Evolutionary conservation across 2,888 invertebrate genomes (phyloP), one percentile per base, ranked within the genome.

Genomic region (Hirtodrosophila trivittata): DNA sequence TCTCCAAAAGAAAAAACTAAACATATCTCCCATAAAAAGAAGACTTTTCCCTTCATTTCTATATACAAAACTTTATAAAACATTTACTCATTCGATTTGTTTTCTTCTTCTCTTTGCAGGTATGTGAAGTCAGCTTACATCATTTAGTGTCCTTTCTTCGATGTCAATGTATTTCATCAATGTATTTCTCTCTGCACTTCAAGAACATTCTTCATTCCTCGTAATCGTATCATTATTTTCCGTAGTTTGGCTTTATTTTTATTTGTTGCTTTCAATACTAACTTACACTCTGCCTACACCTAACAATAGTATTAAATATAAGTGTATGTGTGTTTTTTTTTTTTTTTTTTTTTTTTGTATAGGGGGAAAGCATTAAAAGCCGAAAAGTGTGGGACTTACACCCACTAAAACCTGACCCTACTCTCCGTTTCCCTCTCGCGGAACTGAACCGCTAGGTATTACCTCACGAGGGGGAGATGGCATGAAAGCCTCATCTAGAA

Each of bases 161-260:
- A 68, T 74, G 81, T 82, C 73, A 66, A 64, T 75, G 75, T 78
- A 60, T 59, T 63, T 47, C n/a, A 43, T 47, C 49, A 32, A 4
- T 32, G 3, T 56, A 33, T 50, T 41, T 13, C 25, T 63, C 50
- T 50, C 16, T 63, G 73, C 77, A 77, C 75, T 33, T 10, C 14
- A 43, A 30, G 10, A 10, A 42, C 63, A 46, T 39, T 55, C 38
- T 51, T 60, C 41, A 37, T 42, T 35, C 43, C 21, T n/a, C 50
- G 51, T 47, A 56, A 25, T 38, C 55, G 33, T 52, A 45, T 46
- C 50, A 49, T 49, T 59, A 35, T 39, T 62, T 51, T 56, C 8
- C 37, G 54, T 77, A 37, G 57, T 50, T 71, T 67, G 30, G 18
- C 18, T 21, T 21, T 21, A 21, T 21, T 21, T 21, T 21, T n/a